Evolutionary conservation across 2,797 vertebrate genomes (phyloP).

Genomic region (Botia almorhae): DNA sequence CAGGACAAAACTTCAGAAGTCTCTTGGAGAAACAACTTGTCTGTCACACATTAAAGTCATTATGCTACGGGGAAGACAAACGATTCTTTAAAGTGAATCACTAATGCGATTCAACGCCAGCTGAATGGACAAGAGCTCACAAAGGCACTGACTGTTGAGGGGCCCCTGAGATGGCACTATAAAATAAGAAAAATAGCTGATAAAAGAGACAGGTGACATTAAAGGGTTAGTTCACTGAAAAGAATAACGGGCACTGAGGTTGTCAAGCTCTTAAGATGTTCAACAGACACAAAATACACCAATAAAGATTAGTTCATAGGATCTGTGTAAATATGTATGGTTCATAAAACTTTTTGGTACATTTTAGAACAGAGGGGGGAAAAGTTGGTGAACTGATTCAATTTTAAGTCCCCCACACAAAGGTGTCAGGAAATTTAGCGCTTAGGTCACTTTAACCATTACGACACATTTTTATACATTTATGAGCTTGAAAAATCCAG

Average conservation of each 20-base stretch:
- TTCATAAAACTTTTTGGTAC: too few species aligned
- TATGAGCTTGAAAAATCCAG: background rate
- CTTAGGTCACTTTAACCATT: background rate
- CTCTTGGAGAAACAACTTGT: background rate
- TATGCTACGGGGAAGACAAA: background rate
- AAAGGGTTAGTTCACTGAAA: slow-evolving; percentile 10
- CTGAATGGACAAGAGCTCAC: slow-evolving; percentile 18
- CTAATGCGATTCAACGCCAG: background rate
- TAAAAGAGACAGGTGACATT: background rate
- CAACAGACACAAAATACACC: too few species aligned
- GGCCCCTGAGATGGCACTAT: slow-evolving; percentile 26
- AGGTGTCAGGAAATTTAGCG: background rate
- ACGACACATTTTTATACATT: background rate
- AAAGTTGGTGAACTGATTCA: too few species aligned
- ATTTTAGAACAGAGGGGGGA: too few species aligned
- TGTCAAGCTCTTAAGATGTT: background rate
- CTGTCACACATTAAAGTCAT: background rate
- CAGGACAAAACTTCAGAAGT: slow-evolving; percentile 17
- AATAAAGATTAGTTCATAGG: background rate
- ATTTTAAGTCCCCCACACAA: background rate
- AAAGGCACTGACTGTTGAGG: slow-evolving; percentile 46
- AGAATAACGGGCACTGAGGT: background rate
- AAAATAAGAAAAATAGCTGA: background rate
- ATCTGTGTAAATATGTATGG: background rate
- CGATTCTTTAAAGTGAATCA: slow-evolving; percentile 12